These are phyloP conservation scores for Crypturellus tataupa DNA, from an alignment of 2,797 vertebrate species.

Conservation along the genomic window DNA sequence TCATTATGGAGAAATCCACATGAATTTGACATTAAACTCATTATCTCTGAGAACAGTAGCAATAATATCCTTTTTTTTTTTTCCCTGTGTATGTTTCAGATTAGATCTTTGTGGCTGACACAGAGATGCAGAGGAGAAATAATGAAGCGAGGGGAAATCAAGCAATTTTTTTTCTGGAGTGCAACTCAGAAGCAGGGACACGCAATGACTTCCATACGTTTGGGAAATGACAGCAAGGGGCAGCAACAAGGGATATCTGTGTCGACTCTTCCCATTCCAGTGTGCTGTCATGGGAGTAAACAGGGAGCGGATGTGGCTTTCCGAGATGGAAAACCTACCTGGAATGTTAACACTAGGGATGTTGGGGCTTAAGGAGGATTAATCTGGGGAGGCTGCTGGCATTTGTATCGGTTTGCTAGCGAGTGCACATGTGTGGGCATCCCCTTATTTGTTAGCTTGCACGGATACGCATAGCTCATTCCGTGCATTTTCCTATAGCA, in stretches of 20 bases:
- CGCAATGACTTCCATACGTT: neutral
- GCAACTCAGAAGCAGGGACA: neutral
- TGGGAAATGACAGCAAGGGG: neutral
- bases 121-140: conserved; percentile 61
- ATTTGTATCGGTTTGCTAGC: neutral
- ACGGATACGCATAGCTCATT: neutral
- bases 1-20: conserved; percentile 73
- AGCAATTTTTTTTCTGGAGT: conserved; percentile 25
- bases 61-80: conserved; percentile 54
- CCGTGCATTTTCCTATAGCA: neutral
- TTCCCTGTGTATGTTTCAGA: conserved; percentile 58
- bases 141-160: conserved; percentile 47
- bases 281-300: neutral
- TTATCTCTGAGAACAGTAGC: conserved; percentile 70
- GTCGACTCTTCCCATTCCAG: neutral
- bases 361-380: neutral
- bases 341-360: neutral
- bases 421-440: neutral
- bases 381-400: neutral
- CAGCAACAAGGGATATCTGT: neutral
- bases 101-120: conserved; percentile 57
- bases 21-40: conserved; percentile 75
- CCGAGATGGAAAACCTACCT: neutral
- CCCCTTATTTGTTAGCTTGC: neutral
- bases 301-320: neutral